Evolutionary conservation across 2,113 vertebrate genomes (phyloP).

Genomic region (Halcyon senegalensis): DNA sequence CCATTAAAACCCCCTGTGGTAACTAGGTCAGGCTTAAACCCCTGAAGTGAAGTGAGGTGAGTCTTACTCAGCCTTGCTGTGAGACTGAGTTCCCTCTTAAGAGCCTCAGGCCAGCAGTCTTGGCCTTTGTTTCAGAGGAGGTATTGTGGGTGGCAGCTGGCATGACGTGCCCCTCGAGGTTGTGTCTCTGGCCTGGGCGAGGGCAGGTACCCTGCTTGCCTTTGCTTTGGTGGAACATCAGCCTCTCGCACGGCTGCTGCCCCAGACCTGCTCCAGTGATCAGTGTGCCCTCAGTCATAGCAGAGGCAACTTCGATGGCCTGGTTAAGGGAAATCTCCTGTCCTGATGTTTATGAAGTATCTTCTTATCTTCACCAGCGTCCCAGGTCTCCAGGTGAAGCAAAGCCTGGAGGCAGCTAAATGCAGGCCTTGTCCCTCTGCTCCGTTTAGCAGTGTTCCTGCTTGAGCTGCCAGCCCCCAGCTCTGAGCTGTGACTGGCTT

Average conservation of each 20-base stretch:
- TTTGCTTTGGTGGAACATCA: not conserved
- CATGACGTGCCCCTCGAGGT: accelerated
- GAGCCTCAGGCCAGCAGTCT: not conserved
- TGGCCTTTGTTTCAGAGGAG: not conserved
- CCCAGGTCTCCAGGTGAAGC: not conserved
- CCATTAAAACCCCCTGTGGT: not conserved
- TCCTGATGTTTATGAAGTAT: not conserved
- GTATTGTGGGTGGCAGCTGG: not conserved
- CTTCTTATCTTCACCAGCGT: not conserved
- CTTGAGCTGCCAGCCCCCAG: not conserved
- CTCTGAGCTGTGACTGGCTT: not conserved
- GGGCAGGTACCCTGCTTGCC: not conserved
- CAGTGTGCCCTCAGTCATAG: not conserved
- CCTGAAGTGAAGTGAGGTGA: not conserved
- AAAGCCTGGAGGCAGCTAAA: not conserved
- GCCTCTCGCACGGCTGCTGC: not conserved
- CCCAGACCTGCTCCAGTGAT: not conserved
- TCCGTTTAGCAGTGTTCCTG: not conserved
- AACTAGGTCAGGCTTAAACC: not conserved
- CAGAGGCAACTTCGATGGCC: not conserved
- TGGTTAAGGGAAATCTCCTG: not conserved
- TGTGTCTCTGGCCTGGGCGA: not conserved
- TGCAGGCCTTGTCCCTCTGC: not conserved
- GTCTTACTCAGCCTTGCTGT: not conserved
- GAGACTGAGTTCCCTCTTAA: not conserved